Evolutionary conservation across 2,113 vertebrate species (phyloP).

Genomic region (Peromyscus maniculatus): DNA sequence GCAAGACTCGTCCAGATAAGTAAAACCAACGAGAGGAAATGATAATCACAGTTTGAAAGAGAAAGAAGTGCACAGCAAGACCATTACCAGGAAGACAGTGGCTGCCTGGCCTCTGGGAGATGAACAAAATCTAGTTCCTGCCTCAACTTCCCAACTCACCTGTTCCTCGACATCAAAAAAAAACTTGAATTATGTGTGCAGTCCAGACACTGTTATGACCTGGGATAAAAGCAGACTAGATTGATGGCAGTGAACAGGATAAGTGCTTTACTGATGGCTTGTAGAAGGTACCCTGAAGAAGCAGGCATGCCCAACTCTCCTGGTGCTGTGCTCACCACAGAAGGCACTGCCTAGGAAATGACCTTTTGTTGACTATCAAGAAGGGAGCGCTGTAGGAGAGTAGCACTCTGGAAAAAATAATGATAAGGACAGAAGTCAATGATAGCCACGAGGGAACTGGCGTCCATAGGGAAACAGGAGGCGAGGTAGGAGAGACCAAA

Average conservation of each 20-base stretch:
- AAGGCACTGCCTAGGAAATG: background rate
- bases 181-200: background rate
- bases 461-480: background rate
- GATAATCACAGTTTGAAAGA: background rate
- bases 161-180: background rate
- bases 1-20: background rate
- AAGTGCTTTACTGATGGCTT: background rate
- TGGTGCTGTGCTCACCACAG: background rate
- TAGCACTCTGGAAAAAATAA: background rate
- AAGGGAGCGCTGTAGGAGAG: background rate
- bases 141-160: background rate
- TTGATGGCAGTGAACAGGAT: background rate
- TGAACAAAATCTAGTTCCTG: background rate
- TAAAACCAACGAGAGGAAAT: background rate
- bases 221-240: background rate
- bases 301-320: accelerated
- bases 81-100: background rate
- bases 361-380: background rate
- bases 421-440: background rate
- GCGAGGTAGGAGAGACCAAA: background rate
- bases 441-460: accelerated
- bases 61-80: background rate
- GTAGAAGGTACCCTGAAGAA: background rate
- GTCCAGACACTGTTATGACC: background rate
- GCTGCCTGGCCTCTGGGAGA: background rate